phyloP scores from a whole-genome alignment of 2,113 vertebrate species.

The Bubo blakistoni region DNA sequence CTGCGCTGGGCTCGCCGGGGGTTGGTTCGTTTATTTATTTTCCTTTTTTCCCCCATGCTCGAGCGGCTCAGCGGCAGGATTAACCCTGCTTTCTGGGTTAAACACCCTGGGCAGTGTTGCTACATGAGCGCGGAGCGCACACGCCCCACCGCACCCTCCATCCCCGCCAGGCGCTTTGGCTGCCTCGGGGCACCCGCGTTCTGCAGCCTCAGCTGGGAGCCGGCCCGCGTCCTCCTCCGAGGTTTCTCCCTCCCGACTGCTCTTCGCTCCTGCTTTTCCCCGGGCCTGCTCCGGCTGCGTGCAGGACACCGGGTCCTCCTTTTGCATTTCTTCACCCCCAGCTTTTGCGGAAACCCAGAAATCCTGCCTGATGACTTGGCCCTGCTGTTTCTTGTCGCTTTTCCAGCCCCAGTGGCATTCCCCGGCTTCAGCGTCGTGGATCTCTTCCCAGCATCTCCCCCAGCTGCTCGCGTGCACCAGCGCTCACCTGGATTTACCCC shows the following conservation, averaged over 20 bases:
- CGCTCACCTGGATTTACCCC: not conserved
- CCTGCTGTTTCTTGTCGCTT: accelerated
- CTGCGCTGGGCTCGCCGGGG: accelerated
- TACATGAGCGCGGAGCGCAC: not conserved
- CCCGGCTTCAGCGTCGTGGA: accelerated
- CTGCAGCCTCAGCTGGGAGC: not conserved
- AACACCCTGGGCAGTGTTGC: not conserved
- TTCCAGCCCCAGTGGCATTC: not conserved
- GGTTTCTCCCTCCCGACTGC: not conserved
- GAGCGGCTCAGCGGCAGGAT: not conserved
- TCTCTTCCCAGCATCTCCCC: not conserved
- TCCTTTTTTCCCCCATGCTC: accelerated
- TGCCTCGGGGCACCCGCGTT: not conserved
- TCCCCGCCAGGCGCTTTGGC: not conserved
- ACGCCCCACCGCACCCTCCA: not conserved
- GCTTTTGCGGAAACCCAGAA: not conserved
- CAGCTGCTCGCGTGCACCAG: not conserved
- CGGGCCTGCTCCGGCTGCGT: accelerated
- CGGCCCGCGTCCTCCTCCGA: not conserved
- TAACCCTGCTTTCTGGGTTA: not conserved
- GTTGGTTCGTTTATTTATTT: accelerated
- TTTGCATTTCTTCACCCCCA: not conserved
- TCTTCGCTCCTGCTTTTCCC: not conserved
- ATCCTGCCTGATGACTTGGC: not conserved
- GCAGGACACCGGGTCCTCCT: not conserved